Evolutionary conservation across 2,888 invertebrate genomes (phyloP), one percentile per base, ranked within the genome.

Genomic region (Acrocera orbiculus): DNA sequence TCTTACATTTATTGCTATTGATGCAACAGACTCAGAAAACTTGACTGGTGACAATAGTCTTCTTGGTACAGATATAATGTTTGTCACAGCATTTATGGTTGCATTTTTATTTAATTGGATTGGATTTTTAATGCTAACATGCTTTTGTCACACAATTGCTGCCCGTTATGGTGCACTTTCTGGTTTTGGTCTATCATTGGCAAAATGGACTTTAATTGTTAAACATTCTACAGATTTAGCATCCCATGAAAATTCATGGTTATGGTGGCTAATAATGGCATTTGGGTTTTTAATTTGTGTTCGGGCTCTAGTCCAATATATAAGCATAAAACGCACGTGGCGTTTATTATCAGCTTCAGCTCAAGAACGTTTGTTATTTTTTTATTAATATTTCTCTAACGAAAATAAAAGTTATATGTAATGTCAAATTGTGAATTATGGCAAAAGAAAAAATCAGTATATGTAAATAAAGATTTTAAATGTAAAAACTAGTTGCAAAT

Each of bases 91-190:
- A 25, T 90, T 90, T 62, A 74, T 89, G 83, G 89, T 89, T 58
- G 83, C 90, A 47, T 90, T 92, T 65, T 72, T 90, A 30, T 90
- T 92, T 65, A 92, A 92, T 64, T 92, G 90, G 90, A 55, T 92
- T 53, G 92, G 92, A 10, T 89, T 92, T 58, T 64, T 92, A 46
- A 67, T 89, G 53, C 67, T 89, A 46, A 81, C 90, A 72, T 92
- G 90, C 53, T 85, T 90, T 66, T 87, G 87, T 52, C 87, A 89
- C 58, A 89, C 90, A 32, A 85, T 90, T 49, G 90, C 90, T 24
- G 86, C 85, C 19, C 74, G 89, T 47, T 89, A 89, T 57, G 90
- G 92, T 16, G 90, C 90, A 2, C 63, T 92, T 30, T 82, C 90
- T 27, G 90, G 90, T 35, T 89, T 92, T 54, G 90, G 90, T 2